A percentile compares a stretch with the other conserved stretches of the same genome.
Evolutionary conservation across 2,113 vertebrate species (phyloP).

Genomic region (Pipa parva): DNA sequence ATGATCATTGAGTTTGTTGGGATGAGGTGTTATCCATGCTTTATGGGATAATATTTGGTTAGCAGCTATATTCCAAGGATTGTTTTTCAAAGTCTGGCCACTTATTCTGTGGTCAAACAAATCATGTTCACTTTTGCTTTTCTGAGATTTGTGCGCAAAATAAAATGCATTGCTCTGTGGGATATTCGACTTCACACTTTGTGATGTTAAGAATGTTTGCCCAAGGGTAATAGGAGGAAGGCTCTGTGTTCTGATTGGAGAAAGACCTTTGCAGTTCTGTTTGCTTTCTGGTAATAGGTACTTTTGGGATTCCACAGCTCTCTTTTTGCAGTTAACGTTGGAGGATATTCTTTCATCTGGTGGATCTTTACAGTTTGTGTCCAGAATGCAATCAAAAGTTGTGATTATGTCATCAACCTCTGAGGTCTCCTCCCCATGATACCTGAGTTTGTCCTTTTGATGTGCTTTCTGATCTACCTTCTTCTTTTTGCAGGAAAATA

Average conservation of each 20-base stretch:
- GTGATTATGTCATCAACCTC: conserved; percentile 83
- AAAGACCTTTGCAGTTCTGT: conserved; percentile 57
- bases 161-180: conserved; percentile 46
- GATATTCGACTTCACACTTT: conserved; percentile 46
- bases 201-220: conserved; percentile 59
- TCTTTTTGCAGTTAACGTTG: conserved; percentile 57
- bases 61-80: conserved; percentile 60
- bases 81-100: conserved; percentile 51
- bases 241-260: conserved; percentile 69
- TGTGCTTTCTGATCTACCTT: conserved; percentile 58
- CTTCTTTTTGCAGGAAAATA: conserved; percentile 77
- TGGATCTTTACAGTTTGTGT: conserved; percentile 59
- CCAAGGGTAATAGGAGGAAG: conserved; percentile 71
- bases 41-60: conserved; percentile 59
- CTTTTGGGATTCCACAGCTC: conserved; percentile 57
- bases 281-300: conserved; percentile 60
- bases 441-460: conserved; percentile 55
- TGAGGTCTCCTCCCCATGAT: conserved; percentile 60
- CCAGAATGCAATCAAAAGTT: conserved; percentile 71
- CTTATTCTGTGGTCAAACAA: conserved; percentile 63
- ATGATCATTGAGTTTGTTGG: conserved; percentile 62
- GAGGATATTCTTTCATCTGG: conserved; percentile 44
- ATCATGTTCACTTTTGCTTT: conserved; percentile 72
- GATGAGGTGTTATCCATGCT: conserved; percentile 57
- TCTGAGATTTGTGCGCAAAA: conserved; percentile 64